Evolutionary conservation across 64 coral and sea anemone species (phyloP).

Genomic region (Montipora foliosa): DNA sequence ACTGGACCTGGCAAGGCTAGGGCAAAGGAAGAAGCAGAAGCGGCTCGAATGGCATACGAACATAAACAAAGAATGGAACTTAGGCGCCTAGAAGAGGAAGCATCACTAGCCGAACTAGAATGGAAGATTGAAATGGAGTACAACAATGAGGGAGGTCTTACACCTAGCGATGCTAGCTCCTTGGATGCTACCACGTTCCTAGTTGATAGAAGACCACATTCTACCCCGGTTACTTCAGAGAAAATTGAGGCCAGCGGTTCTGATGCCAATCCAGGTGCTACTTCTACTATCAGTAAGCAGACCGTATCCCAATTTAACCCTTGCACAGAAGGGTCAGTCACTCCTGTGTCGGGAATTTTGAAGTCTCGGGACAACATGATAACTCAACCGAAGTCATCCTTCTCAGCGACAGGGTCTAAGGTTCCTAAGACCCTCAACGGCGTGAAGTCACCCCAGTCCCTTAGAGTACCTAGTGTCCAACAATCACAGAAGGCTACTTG

Average conservation of each 20-base stretch:
- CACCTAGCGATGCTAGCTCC: not conserved
- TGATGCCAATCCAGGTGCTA: not conserved
- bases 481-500: not conserved
- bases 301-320: not conserved
- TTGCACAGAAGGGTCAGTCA: too few relatives aligned
- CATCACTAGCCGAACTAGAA: conserved; percentile 1
- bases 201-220: not conserved
- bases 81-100: conserved; percentile 17
- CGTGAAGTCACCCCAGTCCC: not conserved
- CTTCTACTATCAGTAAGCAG: not conserved
- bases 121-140: not conserved
- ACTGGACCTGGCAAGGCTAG: conserved; percentile 34
- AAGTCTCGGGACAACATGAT: too few relatives aligned
- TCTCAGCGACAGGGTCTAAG: not conserved
- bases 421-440: not conserved
- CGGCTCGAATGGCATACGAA: not conserved
- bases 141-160: not conserved
- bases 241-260: too few relatives aligned
- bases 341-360: too few relatives aligned
- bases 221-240: not conserved
- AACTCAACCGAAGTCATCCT: too few relatives aligned
- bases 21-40: conserved; percentile 26
- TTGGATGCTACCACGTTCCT: not conserved
- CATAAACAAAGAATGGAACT: conserved; percentile 20
- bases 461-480: not conserved